These are phyloP conservation scores for Pristionchus maxplancki DNA, from an alignment of 2,888 invertebrate species.

Conservation along the genomic window DNA sequence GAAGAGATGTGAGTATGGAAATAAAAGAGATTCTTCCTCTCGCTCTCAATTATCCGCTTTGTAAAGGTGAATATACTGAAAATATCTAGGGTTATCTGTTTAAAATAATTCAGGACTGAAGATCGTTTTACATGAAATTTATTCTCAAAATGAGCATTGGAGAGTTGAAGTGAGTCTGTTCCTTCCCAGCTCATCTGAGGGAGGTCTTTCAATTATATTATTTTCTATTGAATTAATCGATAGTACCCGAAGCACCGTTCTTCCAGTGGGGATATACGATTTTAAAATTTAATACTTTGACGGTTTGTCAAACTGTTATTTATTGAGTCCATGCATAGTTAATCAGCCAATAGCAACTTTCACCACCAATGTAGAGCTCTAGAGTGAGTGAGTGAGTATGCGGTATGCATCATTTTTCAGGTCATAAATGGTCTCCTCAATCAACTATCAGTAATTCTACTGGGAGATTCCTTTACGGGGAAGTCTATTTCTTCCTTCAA, in stretches of 20 bases:
- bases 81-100: too few relatives aligned
- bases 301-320: too few relatives aligned
- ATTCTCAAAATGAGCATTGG: not conserved
- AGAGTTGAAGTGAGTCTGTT: slow-evolving; percentile 17
- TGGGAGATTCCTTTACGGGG: slow-evolving; percentile 85
- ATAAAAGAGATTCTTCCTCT: slow-evolving; percentile 90
- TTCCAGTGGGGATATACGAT: too few relatives aligned
- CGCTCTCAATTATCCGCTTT: slow-evolving; percentile 93
- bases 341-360: too few relatives aligned
- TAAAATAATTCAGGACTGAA: not conserved
- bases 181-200: too few relatives aligned
- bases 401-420: not conserved
- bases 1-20: slow-evolving; percentile 82
- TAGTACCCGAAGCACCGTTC: too few relatives aligned
- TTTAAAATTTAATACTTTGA: too few relatives aligned
- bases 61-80: slow-evolving; percentile 74
- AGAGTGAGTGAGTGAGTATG: not conserved
- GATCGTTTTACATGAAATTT: not conserved
- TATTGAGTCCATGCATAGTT: too few relatives aligned
- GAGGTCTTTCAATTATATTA: too few relatives aligned
- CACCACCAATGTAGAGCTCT: too few relatives aligned
- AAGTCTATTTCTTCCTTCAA: slow-evolving; percentile 60
- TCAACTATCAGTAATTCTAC: slow-evolving; percentile 83
- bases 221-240: too few relatives aligned
- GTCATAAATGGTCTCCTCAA: slow-evolving; percentile 11